Evolutionary conservation across 92 coral and sea anemone genomes (phyloP).

Genomic region (Galaxea fascicularis): DNA sequence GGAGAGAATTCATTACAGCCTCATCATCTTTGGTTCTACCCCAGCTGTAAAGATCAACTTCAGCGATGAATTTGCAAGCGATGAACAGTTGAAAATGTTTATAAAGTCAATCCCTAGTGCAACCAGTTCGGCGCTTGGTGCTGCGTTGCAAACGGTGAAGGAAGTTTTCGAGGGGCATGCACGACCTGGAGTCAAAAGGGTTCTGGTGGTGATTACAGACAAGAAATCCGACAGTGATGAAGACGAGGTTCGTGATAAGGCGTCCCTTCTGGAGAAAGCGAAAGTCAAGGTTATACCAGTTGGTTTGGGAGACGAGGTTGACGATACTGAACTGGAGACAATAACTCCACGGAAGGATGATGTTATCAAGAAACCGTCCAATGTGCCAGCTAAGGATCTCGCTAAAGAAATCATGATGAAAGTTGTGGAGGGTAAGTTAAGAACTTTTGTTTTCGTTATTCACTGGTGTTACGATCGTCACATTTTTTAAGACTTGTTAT

Average conservation of each 20-base stretch:
- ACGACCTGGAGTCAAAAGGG: constrained; percentile 71
- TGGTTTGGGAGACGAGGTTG: constrained; percentile 75
- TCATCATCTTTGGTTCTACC: constrained; percentile 58
- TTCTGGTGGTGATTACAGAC: constrained; percentile 84
- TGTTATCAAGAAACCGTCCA: constrained; percentile 53
- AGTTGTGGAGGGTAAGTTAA: constrained; percentile 69
- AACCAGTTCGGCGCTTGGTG: constrained; percentile 69
- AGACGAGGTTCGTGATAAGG: constrained; percentile 36
- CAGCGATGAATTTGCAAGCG: constrained; percentile 38
- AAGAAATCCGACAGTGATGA: constrained; percentile 67
- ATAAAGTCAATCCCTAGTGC: constrained; percentile 39
- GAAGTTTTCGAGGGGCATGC: constrained; percentile 67
- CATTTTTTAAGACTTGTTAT: neutral
- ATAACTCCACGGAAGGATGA: constrained; percentile 63
- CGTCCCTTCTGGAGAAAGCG: constrained; percentile 61
- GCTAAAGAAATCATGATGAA: constrained; percentile 60
- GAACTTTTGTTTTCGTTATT: neutral
- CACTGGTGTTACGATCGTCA: neutral
- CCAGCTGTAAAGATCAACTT: constrained; percentile 53
- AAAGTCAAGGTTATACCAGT: constrained; percentile 82
- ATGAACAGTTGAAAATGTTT: constrained; percentile 55
- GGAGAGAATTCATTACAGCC: constrained; percentile 59
- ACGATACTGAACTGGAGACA: constrained; percentile 53
- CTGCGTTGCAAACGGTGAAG: constrained; percentile 74
- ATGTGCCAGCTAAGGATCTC: constrained; percentile 49